Base-by-base conservation (phyloP, 2,113 vertebrate genomes). In the Morone saxatilis region DNA sequence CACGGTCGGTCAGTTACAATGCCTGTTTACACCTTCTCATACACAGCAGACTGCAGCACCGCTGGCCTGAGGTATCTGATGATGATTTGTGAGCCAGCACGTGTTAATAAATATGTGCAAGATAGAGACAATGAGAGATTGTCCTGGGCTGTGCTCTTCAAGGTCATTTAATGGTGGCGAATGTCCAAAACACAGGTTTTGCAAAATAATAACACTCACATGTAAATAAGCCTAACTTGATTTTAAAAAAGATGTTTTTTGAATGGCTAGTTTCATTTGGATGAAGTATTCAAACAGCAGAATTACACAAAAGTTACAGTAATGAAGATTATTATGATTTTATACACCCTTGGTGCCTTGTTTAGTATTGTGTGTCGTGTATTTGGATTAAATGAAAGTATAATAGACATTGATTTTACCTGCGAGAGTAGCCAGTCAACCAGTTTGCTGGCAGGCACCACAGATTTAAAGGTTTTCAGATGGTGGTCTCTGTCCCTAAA, bases 381-480 rank as follows among this genome's bases (percentile, higher is more conserved):
- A 9, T n/a, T 14, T 43, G n/a, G 47, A 54, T 48, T 54, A 45
- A 38, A 47, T 51, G 1, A 50, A 71, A 51, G 16, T 31, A 8
- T n/a, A 54, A 53, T 1, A 75, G 10, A 43, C 8, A 10, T 13
- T 62, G n/a, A 56, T 57, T 48, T 71, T 95, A 99, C 98, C 98
- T 99, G 98, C 57, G 95, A 95, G 80, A 99, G 93, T 2, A 99
- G 96, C 98, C 98, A 99, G 85, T 99, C 98, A 78, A 99, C 97
- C 68, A 99, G 95, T 92, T 99, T 99, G 92, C 95, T 96, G 51
- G 97, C 98, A 1, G 98, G 98, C 51, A 99, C 94, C 80, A 99
- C 98, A 0, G 98, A 99, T 87, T 97, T 99, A 91, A 99, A 99
- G 0, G 97, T 99, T 95, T 99, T 99, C 79, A 99, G 92, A 85